Base-by-base conservation (phyloP, 2,888 invertebrate species). In the Copidosoma aretas region DNA sequence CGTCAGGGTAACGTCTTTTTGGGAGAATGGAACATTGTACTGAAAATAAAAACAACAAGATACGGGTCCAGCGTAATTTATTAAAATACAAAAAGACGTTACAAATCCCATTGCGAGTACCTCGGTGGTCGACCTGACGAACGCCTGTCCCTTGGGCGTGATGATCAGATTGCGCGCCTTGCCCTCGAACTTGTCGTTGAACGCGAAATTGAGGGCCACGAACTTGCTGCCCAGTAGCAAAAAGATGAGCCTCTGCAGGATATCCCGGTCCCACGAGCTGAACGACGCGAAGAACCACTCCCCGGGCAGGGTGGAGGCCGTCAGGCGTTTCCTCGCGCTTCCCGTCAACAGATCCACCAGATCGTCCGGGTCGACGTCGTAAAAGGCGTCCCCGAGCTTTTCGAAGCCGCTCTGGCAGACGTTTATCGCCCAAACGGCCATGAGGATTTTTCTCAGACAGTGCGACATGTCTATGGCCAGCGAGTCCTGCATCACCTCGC, bases 261-360 rank as follows among this genome's bases (percentile, higher is more conserved):
- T 15, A 10, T 22, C 25, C n/a, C 24, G 1, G 15, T 69, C 61
- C 69, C 69, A 69, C 0, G 65, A 65, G 4, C 53, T 46, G 39
- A 69, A 69, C 14, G 49, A 61, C 1, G 61, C 65, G 43, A 65
- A 69, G 39, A 69, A 61, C 64, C 69, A 69, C 19, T 69, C 58
- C 1, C 61, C 46, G 0, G 58, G 43, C 32, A 65, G n/a, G 58
- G 53, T 52, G 0, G 60, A 43, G 1, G 57, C 51, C 5, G 2
- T 10, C 17, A 49, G 17, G 24, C 15, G 5, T 21, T 24, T 56
- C 15, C 41, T 22, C 8, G 25, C 52, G 10, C 17, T 22, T 14
- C 69, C 69, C n/a, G 43, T 17, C 15, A 69, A 19, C 12, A 65
- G 14, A 41, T 22, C 46, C 21, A 65, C 46, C 1, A 69, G 12